Base-by-base conservation (phyloP, 2,113 vertebrate genomes). In the Raphicerus campestris region DNA sequence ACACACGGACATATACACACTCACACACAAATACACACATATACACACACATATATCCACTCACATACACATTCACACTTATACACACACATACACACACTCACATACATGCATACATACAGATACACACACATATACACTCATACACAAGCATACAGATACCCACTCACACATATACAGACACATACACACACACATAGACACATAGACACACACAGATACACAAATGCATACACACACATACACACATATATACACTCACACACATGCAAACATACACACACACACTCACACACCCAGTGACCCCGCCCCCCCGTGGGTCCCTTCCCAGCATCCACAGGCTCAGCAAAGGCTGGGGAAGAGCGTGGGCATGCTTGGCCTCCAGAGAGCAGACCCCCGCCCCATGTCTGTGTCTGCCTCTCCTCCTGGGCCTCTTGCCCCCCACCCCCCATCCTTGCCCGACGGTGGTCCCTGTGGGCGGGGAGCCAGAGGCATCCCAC, bases 211-310 rank as follows among this genome's bases (percentile, higher is more conserved):
- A 60, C 7, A 63, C 60, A 60, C 11, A 60, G 2, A 60, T 20
- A 55, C 22, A 26, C 6, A 30, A 13, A 60, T 6, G 24, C 58
- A 26, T 2, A 6, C 10, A 63, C 0, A 32, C 1, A 63, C 30
- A 63, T 3, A 32, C 1, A 63, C 0, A 53, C 53, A 61, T 30
- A 61, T 15, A 30, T 3, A 61, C 60, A 61, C 13, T 61, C 60
- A 16, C 14, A 60, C 26, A 63, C 16, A n/a, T 17, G 0, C 3
- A 9, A 0, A 6, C 60, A 32, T 2, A 30, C 28, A 30, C 0
- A n/a, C 14, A 30, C 30, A 19, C 15, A 17, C 30, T 1, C 60
- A 17, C 15, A n/a, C 16, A n/a, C 63, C 35, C 6, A 5, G 80
- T 35, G 73, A 10, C 61, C 55, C 77, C 2, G 22, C 35, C 66